Percentiles rank a stretch among this genome's conserved stretches.
phyloP scores from a whole-genome alignment of 2,797 vertebrate genomes.

The Lepilemur ruficaudatus region DNA sequence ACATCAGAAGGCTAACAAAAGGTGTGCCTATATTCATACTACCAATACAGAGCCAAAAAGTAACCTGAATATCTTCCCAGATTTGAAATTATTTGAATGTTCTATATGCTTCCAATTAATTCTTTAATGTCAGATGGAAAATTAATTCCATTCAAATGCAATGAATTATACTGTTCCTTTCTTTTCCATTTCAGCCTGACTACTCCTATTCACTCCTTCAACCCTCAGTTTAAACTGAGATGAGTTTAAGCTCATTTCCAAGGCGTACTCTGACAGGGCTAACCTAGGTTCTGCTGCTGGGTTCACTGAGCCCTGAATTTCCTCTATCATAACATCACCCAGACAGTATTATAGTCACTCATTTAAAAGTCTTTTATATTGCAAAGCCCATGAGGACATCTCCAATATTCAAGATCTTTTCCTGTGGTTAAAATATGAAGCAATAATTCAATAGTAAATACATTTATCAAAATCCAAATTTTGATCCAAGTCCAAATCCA shows the following conservation, averaged over 20 bases:
- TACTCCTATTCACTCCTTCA: background rate
- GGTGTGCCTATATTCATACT: background rate
- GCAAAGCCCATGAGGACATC: background rate
- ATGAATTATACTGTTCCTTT: background rate
- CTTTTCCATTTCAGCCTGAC: background rate
- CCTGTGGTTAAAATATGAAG: background rate
- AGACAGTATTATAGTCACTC: accelerated
- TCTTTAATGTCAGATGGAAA: background rate
- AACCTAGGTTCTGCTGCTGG: too few species aligned
- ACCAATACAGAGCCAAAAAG: background rate
- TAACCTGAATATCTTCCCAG: background rate
- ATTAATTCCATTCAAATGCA: background rate
- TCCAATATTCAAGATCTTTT: background rate
- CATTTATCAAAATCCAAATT: background rate
- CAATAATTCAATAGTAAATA: background rate
- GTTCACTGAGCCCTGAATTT: background rate
- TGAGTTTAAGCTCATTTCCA: background rate
- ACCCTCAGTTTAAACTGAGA: background rate
- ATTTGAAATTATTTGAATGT: background rate
- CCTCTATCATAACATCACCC: background rate
- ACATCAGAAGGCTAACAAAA: background rate
- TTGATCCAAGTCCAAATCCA: too few species aligned
- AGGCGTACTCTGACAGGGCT: background rate
- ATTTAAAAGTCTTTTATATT: background rate
- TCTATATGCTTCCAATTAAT: background rate